Evolutionary conservation across 2,888 invertebrate genomes (phyloP), one percentile per base, ranked within the genome.

Genomic region (Metopia argyrocephala): DNA sequence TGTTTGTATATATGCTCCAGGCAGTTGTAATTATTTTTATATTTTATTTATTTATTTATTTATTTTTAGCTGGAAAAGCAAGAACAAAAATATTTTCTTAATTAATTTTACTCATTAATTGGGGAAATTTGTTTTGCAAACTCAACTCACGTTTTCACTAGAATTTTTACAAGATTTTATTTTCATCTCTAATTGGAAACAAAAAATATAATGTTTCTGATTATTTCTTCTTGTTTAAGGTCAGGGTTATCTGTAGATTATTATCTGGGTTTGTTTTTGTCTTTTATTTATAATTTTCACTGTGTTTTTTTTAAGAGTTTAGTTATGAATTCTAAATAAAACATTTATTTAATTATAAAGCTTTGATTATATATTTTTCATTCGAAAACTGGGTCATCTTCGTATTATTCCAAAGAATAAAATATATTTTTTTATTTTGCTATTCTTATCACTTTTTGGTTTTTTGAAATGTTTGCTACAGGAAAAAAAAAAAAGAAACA

Each of bases 171-270:
- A 38, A 46, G 45, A 7, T 15, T 23, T 38, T 31, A 31, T 57
- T 61, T 61, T 45, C 18, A 3, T 45, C 2, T 18, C 1, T 48
- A 6, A n/a, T n/a, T n/a, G 48, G 3, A 48, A 48, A 15, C 15
- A 18, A 48, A 48, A 27, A 20, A 62, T 54, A 76, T 62, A 46
- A 31, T 12, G 12, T 25, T 56, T 56, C 48, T 62, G 20, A 12
- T 31, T 38, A 15, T 12, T 9, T 59, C n/a, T 59, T 59, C 50
- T 38, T 56, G 9, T 54, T 28, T 68, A 73, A 73, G 74, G 78
- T 70, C 81, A 81, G 78, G 81, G 81, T 81, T 81, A 81, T 81
- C 81, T 66, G 25, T 59, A 27, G 65, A 70, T 25, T 38, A 64
- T 20, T 48, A 27, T 46, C 38, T 52, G n/a, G n/a, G n/a, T n/a